Conservation (phyloP, 2,113 vertebrate species). For the Pachyramphus minor region DNA sequence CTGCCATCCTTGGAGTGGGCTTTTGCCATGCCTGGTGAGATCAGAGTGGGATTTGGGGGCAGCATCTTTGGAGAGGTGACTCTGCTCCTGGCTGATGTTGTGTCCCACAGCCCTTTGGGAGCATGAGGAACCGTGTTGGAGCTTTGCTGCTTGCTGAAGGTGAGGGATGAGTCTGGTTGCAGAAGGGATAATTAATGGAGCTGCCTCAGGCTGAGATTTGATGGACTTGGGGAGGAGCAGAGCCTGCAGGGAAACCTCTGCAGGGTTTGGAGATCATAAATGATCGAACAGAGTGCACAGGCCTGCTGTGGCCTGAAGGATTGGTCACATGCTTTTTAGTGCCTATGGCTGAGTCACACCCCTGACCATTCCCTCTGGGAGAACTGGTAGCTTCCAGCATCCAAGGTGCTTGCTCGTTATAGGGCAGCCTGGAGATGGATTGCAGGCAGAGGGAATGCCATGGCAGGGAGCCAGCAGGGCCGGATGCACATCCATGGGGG, state of each 20-base stretch:
- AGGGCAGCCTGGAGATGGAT: background rate
- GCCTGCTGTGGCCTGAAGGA: background rate
- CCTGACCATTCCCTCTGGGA: background rate
- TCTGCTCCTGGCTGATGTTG: background rate
- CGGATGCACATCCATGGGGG: background rate
- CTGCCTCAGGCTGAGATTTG: background rate
- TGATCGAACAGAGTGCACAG: background rate
- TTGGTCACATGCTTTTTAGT: background rate
- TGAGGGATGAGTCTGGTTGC: background rate
- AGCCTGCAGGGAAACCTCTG: background rate
- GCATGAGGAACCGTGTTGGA: accelerated
- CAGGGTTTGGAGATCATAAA: background rate
- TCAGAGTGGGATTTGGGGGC: background rate
- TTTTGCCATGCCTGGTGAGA: background rate
- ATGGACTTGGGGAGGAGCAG: background rate
- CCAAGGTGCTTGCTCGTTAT: background rate
- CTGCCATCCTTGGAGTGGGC: background rate
- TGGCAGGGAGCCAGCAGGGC: background rate
- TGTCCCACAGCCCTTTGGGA: background rate
- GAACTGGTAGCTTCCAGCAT: background rate
- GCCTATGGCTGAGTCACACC: background rate
- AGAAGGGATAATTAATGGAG: background rate
- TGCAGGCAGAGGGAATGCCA: background rate
- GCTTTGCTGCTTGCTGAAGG: background rate
- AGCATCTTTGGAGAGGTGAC: accelerated